Percentiles rank a stretch among this genome's conserved stretches.
Evolutionary conservation across 2,113 vertebrate species (phyloP).

Genomic region (Heterocephalus glaber): DNA sequence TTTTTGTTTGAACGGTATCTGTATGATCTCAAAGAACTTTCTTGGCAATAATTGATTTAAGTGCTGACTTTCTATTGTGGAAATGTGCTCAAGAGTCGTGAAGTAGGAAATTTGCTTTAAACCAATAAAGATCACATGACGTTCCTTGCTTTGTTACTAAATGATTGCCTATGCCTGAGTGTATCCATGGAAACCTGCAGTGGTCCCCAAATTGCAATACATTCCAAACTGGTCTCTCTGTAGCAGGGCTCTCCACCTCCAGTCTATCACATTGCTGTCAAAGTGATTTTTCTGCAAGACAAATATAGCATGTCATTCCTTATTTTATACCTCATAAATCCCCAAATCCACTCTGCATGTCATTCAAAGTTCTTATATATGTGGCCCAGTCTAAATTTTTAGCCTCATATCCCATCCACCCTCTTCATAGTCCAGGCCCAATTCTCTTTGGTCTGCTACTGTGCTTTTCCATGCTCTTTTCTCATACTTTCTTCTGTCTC

Average conservation of each 20-base stretch:
- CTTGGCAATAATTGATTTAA: conserved; percentile 20
- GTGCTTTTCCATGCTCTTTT: neutral
- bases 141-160: conserved; percentile 29
- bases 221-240: conserved; percentile 11
- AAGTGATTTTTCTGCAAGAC: conserved; percentile 47
- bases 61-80: conserved; percentile 53
- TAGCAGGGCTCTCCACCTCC: conserved; percentile 38
- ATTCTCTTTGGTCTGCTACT: neutral
- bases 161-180: neutral
- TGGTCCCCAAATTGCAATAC: neutral
- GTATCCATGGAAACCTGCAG: conserved; percentile 59
- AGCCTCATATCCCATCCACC: neutral
- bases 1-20: conserved; percentile 48
- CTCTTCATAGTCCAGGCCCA: neutral
- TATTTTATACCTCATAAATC: neutral
- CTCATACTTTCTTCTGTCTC: neutral
- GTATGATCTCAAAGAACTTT: conserved; percentile 9
- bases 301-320: conserved; percentile 8
- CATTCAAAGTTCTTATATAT: neutral
- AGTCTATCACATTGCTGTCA: conserved; percentile 44
- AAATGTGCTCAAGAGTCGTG: conserved; percentile 44
- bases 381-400: neutral
- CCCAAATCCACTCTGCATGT: neutral
- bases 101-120: conserved; percentile 48
- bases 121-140: conserved; percentile 2